phyloP scores from a whole-genome alignment of 2,888 invertebrate genomes.

The Rhynchonema sp. region DNA sequence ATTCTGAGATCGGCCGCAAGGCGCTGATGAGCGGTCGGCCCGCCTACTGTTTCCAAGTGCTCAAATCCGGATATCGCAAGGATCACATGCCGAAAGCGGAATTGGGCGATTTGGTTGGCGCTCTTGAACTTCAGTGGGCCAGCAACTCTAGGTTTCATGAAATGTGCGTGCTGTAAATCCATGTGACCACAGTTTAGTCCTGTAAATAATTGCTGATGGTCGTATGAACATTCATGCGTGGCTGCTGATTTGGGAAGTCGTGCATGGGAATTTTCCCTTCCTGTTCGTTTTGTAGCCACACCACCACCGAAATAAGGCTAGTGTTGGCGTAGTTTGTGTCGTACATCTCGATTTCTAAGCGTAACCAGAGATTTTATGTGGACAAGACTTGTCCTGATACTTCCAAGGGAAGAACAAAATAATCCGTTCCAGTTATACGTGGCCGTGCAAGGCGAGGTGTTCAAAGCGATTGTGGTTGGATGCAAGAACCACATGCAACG shows the following conservation, averaged over 20 bases:
- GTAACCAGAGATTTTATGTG: no score
- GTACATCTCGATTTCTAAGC: no score
- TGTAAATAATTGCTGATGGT: background rate
- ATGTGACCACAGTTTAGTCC: background rate
- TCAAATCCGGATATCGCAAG: slow-evolving; percentile 45
- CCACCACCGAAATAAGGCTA: no score
- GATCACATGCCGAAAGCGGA: slow-evolving; percentile 23
- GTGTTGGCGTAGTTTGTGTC: no score
- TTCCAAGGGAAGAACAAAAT: no score
- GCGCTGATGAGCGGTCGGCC: slow-evolving; percentile 80
- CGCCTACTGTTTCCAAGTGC: slow-evolving; percentile 77
- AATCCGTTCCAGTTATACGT: slow-evolving; percentile 20
- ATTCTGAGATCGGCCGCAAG: slow-evolving; percentile 59
- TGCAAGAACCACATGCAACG: slow-evolving; percentile 16
- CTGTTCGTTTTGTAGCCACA: no score
- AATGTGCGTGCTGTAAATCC: background rate
- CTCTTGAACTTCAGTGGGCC: no score
- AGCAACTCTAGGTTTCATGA: no score
- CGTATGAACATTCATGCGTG: no score
- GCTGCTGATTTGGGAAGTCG: no score
- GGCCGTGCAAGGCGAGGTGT: slow-evolving; percentile 24
- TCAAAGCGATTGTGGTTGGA: slow-evolving; percentile 24
- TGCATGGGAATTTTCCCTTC: no score
- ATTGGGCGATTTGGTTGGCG: slow-evolving; percentile 17
- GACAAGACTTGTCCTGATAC: no score